Percentiles rank a stretch among this genome's conserved stretches.
phyloP scores from a whole-genome alignment of 2,113 vertebrate species.

The Spea multiplicata region DNA sequence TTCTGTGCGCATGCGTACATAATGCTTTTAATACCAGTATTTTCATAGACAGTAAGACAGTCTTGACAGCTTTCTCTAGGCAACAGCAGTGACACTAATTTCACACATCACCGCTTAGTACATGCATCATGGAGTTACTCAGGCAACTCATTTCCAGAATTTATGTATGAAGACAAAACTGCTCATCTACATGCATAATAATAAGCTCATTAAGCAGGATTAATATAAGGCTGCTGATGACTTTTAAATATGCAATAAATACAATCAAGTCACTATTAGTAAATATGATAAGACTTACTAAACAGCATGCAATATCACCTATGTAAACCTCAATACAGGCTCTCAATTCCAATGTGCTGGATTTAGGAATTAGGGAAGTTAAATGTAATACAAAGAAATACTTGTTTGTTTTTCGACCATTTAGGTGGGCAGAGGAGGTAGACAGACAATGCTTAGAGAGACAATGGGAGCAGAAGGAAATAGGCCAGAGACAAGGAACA shows the following conservation, averaged over 20 bases:
- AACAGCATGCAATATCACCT: background rate
- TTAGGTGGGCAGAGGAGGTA: too few species aligned
- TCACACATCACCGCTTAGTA: background rate
- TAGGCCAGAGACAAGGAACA: too few species aligned
- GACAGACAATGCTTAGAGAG: too few species aligned
- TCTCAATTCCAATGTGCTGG: too few species aligned
- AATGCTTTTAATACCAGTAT: background rate
- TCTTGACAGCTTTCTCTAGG: background rate
- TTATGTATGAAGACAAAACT: slow-evolving; percentile 4
- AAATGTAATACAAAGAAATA: too few species aligned
- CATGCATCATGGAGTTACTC: background rate
- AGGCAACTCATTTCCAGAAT: background rate
- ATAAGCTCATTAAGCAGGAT: slow-evolving; percentile 21
- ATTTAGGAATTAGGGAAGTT: too few species aligned
- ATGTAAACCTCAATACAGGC: too few species aligned
- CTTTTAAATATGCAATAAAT: background rate
- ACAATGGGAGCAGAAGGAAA: too few species aligned
- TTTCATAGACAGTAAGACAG: background rate
- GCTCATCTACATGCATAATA: slow-evolving; percentile 12
- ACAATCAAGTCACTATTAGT: background rate
- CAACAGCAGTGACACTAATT: background rate
- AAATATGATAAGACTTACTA: background rate
- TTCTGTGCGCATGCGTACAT: too few species aligned
- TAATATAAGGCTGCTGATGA: slow-evolving; percentile 5
- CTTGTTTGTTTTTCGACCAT: too few species aligned